Percentiles rank a stretch among this genome's conserved stretches.
Conservation (phyloP, 37 sponge, comb jelly and placozoan genomes). For the Spongilla lacustris region DNA sequence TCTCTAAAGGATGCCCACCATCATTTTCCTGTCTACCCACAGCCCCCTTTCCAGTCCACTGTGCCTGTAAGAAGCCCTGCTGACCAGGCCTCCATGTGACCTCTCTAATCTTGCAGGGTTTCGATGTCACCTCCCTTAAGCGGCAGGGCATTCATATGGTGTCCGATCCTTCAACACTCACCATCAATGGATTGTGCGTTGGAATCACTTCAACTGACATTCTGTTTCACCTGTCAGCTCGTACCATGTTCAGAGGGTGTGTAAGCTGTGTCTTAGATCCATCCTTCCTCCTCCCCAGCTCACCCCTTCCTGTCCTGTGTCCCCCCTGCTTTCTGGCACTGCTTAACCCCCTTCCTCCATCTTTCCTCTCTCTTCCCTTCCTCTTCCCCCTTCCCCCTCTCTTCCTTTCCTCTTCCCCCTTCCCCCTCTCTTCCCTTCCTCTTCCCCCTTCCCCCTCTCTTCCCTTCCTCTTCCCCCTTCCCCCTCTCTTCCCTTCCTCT, state of each 20-base stretch:
- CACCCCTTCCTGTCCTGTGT: too few species aligned
- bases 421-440: background rate
- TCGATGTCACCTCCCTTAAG: background rate
- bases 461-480: background rate
- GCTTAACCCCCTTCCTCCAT: too few species aligned
- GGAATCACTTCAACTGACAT: constrained; percentile 83
- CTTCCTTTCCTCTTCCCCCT: background rate
- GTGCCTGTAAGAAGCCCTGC: background rate
- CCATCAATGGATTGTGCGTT: constrained; percentile 68
- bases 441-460: background rate
- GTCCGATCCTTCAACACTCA: constrained; percentile 67
- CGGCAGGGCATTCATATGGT: background rate
- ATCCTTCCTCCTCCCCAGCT: too few species aligned
- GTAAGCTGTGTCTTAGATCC: background rate
- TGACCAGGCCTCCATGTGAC: background rate
- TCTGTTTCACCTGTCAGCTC: constrained; percentile 76
- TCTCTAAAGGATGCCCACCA: constrained; percentile 78
- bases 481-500: background rate
- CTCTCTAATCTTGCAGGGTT: background rate
- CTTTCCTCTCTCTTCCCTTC: too few species aligned
- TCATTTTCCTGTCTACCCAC: constrained; percentile 76
- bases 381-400: background rate
- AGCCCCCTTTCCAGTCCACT: constrained; percentile 68
- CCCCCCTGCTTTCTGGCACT: background rate
- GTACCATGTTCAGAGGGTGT: constrained; percentile 65